Percentiles rank a stretch among this genome's conserved stretches.
These are phyloP conservation scores for Carassius carassius DNA, from an alignment of 2,113 vertebrate species.

Conservation along the genomic window DNA sequence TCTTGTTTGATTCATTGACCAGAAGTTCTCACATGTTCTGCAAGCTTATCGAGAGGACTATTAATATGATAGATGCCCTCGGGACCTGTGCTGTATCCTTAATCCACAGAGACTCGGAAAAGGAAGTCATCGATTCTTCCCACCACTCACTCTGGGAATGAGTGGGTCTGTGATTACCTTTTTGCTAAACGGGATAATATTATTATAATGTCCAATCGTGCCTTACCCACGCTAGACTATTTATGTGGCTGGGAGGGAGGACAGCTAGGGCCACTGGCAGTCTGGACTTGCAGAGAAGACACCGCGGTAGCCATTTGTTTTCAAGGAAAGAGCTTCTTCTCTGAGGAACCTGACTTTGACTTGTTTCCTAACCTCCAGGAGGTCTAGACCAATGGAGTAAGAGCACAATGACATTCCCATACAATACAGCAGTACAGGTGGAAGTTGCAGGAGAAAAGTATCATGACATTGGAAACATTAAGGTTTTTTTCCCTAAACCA, in stretches of 20 bases:
- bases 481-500: background rate
- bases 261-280: slow-evolving; percentile 18
- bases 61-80: slow-evolving; percentile 64
- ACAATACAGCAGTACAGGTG: background rate
- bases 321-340: slow-evolving; percentile 40
- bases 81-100: slow-evolving; percentile 56
- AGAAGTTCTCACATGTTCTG: slow-evolving; percentile 60
- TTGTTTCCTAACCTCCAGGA: background rate
- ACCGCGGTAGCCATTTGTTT: slow-evolving; percentile 23
- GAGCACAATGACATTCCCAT: background rate
- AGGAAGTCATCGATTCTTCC: slow-evolving; percentile 77
- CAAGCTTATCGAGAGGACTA: slow-evolving; percentile 63
- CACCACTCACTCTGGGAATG: slow-evolving; percentile 71
- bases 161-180: slow-evolving; percentile 61
- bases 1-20: slow-evolving; percentile 55
- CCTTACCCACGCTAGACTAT: slow-evolving; percentile 59
- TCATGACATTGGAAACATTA: background rate
- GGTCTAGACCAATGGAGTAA: background rate
- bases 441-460: background rate
- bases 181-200: slow-evolving; percentile 63
- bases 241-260: slow-evolving; percentile 57
- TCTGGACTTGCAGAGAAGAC: slow-evolving; percentile 29
- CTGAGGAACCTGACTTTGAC: slow-evolving; percentile 9
- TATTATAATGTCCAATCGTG: slow-evolving; percentile 59
- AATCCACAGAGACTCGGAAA: slow-evolving; percentile 59